Evolutionary conservation across 2,113 vertebrate genomes (phyloP), one percentile per base, ranked within the genome.

Genomic region (Columba livia): DNA sequence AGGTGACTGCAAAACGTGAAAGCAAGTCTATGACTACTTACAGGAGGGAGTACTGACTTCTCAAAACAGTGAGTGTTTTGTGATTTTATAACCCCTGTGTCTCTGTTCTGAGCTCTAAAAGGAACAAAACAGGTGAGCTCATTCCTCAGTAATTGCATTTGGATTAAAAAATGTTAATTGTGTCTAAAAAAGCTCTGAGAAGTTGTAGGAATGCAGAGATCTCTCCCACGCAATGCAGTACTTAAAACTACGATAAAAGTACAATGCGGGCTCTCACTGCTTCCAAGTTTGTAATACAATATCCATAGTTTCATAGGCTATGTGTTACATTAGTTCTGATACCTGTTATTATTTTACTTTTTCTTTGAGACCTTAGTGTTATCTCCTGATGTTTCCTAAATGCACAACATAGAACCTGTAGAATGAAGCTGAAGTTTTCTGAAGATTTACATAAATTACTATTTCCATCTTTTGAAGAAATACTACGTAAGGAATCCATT

Each of bases 81-180:
- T 70, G 60, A 80, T 90, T 90, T 90, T 86, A 71, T 74, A 94
- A 92, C 34, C 24, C 42, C 19, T 25, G 18, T 70, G 72, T 25
- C 66, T 65, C 56, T 89, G 42, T 80, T 64, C 69, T 83, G 79
- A 56, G 48, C 42, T 94, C 81, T 85, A 56, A 82, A 86, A 93
- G 29, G 78, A 95, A 89, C 83, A 95, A 96, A 96, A 93, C 75
- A 96, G 93, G 88, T 94, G 79, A 97, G 25, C 69, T 96, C 92
- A 95, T 85, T 85, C 72, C 60, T 86, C 56, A 87, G 81, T 44
- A 89, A 84, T 85, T 61, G 94, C 54, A 61, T 61, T 78, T 42
- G 40, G 88, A 86, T 88, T 89, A 83, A 94, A 92, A 83, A 82
- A 85, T n/a, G 66, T 34, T 92, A 93, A 93, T 54, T 40, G 36